These are phyloP conservation scores for Hyaena hyaena DNA, from an alignment of 2,113 vertebrate species.

Conservation along the genomic window DNA sequence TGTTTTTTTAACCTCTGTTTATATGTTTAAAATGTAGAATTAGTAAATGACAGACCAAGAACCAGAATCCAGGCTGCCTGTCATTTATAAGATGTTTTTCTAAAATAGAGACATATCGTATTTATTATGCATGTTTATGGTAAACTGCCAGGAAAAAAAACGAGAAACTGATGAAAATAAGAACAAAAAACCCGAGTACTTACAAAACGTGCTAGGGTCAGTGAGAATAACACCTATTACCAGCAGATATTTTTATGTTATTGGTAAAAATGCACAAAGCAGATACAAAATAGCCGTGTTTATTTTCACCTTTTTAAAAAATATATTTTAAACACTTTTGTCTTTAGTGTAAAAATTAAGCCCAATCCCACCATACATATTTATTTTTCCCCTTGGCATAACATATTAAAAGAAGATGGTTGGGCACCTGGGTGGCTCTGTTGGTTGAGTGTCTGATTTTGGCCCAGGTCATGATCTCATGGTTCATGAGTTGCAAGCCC, in stretches of 20 bases:
- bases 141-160: not conserved
- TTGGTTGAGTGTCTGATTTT: no score
- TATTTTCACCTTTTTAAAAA: not conserved
- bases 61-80: not conserved
- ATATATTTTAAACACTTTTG: not conserved
- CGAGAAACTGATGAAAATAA: not conserved
- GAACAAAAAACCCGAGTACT: not conserved
- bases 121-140: not conserved
- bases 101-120: not conserved
- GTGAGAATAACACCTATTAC: not conserved
- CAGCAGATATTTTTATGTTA: not conserved
- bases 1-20: not conserved
- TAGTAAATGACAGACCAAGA: not conserved
- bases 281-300: not conserved
- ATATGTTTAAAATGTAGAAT: not conserved
- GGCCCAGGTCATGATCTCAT: no score
- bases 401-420: not conserved
- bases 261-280: not conserved
- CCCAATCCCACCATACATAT: not conserved
- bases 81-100: constrained; percentile 26
- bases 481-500: no score
- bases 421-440: no score
- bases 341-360: constrained; percentile 12
- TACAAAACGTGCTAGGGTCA: not conserved
- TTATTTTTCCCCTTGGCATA: not conserved